phyloP scores from a whole-genome alignment of 2,113 vertebrate genomes.

The Neomonachus schauinslandi region DNA sequence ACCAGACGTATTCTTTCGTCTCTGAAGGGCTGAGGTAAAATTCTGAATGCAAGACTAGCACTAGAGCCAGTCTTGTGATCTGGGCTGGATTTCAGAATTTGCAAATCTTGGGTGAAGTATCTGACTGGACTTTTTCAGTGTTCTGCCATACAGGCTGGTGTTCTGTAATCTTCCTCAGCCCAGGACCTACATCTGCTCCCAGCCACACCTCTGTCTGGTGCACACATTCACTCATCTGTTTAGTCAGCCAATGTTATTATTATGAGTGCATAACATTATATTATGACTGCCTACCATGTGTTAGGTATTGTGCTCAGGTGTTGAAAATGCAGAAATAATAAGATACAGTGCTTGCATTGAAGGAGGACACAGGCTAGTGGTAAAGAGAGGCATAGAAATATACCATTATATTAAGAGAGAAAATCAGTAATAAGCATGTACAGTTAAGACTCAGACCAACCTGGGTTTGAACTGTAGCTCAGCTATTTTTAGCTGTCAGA shows the following conservation, averaged over 20 bases:
- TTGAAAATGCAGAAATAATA: background rate
- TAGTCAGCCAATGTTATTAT: background rate
- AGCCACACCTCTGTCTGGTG: background rate
- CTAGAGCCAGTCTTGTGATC: slow-evolving; percentile 7
- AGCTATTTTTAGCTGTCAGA: background rate
- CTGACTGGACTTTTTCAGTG: background rate
- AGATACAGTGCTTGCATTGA: background rate
- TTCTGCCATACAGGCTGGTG: background rate
- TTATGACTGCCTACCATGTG: background rate
- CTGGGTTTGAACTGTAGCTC: background rate
- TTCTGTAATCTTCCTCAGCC: background rate
- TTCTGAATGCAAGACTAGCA: background rate
- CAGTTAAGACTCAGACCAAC: background rate
- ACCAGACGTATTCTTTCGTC: slow-evolving; percentile 31
- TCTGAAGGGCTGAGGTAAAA: slow-evolving; percentile 38
- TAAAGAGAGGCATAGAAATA: background rate
- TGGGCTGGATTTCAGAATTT: slow-evolving; percentile 4
- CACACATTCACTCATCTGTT: background rate
- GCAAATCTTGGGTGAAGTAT: background rate
- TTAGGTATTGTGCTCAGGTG: background rate
- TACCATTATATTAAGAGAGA: background rate
- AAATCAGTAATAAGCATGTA: background rate
- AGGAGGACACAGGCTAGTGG: background rate
- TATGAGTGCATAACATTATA: background rate
- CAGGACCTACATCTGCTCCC: background rate